These are phyloP conservation scores for Barnardius zonarius DNA, from an alignment of 2,113 vertebrate species.

Conservation along the genomic window DNA sequence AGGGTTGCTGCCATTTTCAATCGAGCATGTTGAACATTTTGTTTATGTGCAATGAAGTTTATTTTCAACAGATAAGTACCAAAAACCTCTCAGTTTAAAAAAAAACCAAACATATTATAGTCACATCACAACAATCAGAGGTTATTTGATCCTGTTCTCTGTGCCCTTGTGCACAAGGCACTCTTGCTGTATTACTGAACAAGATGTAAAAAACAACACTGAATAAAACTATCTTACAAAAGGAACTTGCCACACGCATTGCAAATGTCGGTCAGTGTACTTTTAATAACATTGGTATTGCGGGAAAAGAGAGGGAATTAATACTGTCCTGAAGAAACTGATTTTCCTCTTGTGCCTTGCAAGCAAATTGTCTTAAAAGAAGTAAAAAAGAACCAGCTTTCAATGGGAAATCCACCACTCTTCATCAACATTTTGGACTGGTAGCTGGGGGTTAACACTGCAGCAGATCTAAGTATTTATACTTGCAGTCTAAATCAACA, in stretches of 20 bases:
- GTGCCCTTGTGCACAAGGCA: background rate
- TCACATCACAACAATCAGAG: background rate
- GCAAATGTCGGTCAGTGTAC: background rate
- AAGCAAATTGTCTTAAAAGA: background rate
- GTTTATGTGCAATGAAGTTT: background rate
- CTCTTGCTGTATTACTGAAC: background rate
- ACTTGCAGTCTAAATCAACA: background rate
- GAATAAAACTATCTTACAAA: background rate
- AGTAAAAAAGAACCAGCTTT: background rate
- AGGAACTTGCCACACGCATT: background rate
- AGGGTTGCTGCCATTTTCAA: background rate
- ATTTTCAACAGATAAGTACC: background rate
- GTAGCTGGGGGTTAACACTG: background rate
- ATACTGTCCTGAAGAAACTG: background rate
- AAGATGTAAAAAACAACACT: background rate
- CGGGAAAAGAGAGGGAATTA: background rate
- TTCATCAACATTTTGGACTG: background rate
- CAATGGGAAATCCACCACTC: background rate
- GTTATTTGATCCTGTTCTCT: background rate
- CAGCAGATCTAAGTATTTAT: background rate
- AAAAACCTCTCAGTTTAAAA: rapidly evolving
- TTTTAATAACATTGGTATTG: background rate
- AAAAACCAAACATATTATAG: background rate
- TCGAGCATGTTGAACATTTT: background rate
- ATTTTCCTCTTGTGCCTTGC: background rate